Base-by-base conservation (phyloP, 1,140 invertebrate species). In the Mya arenaria region DNA sequence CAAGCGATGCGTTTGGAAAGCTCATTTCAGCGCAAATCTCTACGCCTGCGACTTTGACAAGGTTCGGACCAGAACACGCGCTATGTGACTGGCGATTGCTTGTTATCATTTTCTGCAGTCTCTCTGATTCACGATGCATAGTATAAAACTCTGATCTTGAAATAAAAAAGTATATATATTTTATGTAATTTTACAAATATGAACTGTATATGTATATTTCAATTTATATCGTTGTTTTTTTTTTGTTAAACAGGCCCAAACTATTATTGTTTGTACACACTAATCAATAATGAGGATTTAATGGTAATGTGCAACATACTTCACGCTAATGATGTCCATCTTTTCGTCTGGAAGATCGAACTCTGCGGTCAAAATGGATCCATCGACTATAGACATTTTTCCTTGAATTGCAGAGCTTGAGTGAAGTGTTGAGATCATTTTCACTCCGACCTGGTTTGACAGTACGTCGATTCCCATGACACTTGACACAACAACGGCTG, bases 301-400 rank as follows among this genome's bases (percentile, higher is more conserved):
- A 60, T 13, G 25, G 34, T 41, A 60, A 34, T 65, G 15, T 5
- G 17, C 10, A 65, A 69, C 82, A 5, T 95, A 96, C 89, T 96
- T 95, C 78, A 92, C 86, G 81, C 95, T 95, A 4, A 97, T 94
- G 58, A 98, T 95, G 89, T 98, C 97, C 84, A 96, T 95, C 89
- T 96, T 97, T 30, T 97, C 95, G 84, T 95, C 95, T 0, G 97
- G 97, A 66, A 98, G 93, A 78, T 96, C 96, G 28, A 98, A 94
- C 80, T 96, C 95, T 1, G 97, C 92, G 39, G 94, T 94, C 0
- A 96, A 91, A 0, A 96, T 91, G 78, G 95, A 94, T 0, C 95
- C 93, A 1, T 96, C 95, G 17, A 95, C 93, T 1, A 98, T 89
- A 69, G 95, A 95, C 0, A 98, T 90, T 58, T 94, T 94, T 0